Evolutionary conservation across 1,140 invertebrate genomes (phyloP).

Genomic region (Drosophila leontia): DNA sequence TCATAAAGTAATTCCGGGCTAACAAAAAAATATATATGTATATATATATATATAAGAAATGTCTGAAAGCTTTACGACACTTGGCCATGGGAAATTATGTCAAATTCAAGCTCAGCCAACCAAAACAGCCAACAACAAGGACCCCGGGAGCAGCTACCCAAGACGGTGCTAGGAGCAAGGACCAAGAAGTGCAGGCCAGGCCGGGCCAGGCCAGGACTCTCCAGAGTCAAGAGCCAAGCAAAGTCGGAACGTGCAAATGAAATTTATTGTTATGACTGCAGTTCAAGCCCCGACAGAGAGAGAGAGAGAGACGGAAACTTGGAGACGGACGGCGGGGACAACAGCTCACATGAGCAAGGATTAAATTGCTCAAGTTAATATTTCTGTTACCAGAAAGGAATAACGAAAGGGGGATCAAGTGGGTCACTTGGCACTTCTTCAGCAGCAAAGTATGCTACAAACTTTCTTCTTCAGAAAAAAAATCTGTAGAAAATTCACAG

Average conservation of each 20-base stretch:
- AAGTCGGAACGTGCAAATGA: constrained; percentile 71
- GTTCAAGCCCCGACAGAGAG: constrained; percentile 57
- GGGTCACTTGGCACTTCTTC: constrained; percentile 8
- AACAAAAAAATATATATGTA: constrained; percentile 18
- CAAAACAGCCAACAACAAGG: constrained; percentile 55
- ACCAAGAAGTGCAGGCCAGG: constrained; percentile 18
- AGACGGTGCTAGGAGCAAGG: neutral
- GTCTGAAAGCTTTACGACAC: constrained; percentile 60
- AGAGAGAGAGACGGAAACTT: constrained; percentile 14
- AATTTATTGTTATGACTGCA: constrained; percentile 82
- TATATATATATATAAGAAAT: neutral
- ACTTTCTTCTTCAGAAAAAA: neutral
- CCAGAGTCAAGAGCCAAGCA: constrained; percentile 47
- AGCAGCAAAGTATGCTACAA: constrained; percentile 11
- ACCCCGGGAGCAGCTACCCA: constrained; percentile 10
- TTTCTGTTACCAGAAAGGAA: constrained; percentile 26
- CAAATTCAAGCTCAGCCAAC: constrained; percentile 57
- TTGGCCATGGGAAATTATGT: constrained; percentile 56
- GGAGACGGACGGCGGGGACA: constrained; percentile 3
- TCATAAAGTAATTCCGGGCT: constrained; percentile 59
- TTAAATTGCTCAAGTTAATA: constrained; percentile 52
- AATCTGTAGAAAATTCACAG: neutral
- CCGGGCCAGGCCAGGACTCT: constrained; percentile 8
- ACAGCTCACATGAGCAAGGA: constrained; percentile 40
- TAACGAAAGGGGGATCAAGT: neutral